Evolutionary conservation across 64 coral and sea anemone species (phyloP).

Genomic region (Orbicella faveolata): DNA sequence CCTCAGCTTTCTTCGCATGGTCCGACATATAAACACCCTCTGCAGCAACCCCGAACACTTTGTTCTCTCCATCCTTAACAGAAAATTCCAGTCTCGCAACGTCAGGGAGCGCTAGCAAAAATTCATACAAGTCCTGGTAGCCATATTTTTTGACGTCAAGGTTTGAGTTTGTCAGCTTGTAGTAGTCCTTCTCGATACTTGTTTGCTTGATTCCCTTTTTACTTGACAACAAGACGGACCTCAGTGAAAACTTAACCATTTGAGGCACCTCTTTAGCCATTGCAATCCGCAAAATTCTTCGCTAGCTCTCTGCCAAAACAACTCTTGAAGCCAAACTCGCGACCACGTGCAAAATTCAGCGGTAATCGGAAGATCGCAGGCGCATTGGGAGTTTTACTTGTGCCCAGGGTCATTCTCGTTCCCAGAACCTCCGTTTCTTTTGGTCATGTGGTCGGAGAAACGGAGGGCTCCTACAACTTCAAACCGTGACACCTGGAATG

Average conservation of each 20-base stretch:
- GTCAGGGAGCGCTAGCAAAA: constrained; percentile 72
- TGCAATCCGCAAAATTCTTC: not conserved
- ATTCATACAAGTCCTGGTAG: constrained; percentile 67
- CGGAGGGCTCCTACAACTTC: too few species aligned
- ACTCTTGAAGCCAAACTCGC: not conserved
- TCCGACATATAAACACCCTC: constrained; percentile 45
- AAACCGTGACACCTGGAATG: too few species aligned
- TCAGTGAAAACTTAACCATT: constrained; percentile 34
- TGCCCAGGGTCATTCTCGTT: too few species aligned
- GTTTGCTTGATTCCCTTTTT: constrained; percentile 59
- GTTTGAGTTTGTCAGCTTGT: constrained; percentile 11
- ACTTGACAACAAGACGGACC: constrained; percentile 62
- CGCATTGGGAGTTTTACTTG: not conserved
- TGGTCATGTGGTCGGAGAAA: too few species aligned
- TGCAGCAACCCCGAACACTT: constrained; percentile 59
- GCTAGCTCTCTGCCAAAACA: not conserved
- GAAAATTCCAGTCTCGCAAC: constrained; percentile 80
- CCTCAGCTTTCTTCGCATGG: constrained; percentile 62
- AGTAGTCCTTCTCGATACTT: constrained; percentile 37
- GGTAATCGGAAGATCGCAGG: not conserved
- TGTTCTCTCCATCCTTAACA: constrained; percentile 74
- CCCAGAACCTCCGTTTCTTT: too few species aligned
- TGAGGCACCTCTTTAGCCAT: constrained; percentile 75
- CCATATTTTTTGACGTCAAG: constrained; percentile 64
- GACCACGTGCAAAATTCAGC: constrained; percentile 13